These are phyloP conservation scores for Decapterus maruadsi DNA, from an alignment of 2,797 vertebrate species.

Conservation along the genomic window DNA sequence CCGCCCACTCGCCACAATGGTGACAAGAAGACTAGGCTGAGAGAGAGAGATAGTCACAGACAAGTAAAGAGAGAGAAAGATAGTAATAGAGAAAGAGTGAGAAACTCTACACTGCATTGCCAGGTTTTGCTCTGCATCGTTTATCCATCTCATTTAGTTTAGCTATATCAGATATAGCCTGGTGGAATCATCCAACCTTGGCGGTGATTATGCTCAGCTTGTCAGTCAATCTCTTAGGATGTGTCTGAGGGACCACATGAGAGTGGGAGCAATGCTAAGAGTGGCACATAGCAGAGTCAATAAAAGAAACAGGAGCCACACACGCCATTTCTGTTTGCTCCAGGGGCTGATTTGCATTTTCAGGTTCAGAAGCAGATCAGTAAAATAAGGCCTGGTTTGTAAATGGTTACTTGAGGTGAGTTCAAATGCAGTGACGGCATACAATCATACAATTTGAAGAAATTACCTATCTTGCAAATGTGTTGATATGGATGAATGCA, in stretches of 20 bases:
- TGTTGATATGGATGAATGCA: neutral
- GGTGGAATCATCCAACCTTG: conserved; percentile 51
- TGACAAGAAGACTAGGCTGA: conserved; percentile 34
- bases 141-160: conserved; percentile 65
- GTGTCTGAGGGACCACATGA: conserved; percentile 18
- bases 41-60: conserved; percentile 24
- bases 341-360: conserved; percentile 2
- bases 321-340: neutral
- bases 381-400: neutral
- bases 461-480: no score
- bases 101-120: conserved; percentile 25
- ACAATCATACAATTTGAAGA: neutral
- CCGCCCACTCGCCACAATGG: conserved; percentile 41
- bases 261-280: conserved; percentile 9
- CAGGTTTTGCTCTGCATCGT: conserved; percentile 44
- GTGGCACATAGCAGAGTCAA: neutral
- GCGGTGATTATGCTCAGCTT: conserved; percentile 55
- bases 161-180: conserved; percentile 57
- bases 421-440: neutral
- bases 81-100: conserved; percentile 16
- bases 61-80: conserved; percentile 11
- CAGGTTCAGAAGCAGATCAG: neutral
- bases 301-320: neutral
- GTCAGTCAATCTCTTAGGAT: conserved; percentile 53
- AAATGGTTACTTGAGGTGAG: neutral